Conservation (phyloP, 2,888 invertebrate species). For the Machimus atricapillus region DNA sequence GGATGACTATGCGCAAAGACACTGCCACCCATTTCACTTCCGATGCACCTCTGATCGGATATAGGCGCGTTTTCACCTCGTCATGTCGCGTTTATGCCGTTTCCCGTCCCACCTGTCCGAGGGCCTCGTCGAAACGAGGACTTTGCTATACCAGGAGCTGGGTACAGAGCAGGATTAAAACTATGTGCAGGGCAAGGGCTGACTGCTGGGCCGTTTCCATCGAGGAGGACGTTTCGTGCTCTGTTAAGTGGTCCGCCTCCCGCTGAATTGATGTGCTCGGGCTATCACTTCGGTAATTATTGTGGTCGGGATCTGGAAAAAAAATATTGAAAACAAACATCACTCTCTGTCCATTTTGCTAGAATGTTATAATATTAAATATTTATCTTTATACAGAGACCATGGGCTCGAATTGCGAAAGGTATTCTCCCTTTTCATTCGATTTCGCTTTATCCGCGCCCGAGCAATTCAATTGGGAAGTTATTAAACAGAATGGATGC, state of each 20-base stretch:
- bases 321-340: slow-evolving; percentile 3
- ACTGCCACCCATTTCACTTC: not conserved
- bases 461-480: not conserved
- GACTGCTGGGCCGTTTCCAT: not conserved
- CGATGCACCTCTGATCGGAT: not conserved
- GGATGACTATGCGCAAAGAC: not conserved
- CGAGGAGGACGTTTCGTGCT: slow-evolving; percentile 35
- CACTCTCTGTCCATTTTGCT: not conserved
- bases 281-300: slow-evolving; percentile 57
- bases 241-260: slow-evolving; percentile 46
- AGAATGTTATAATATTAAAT: not conserved
- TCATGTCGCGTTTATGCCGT: not conserved
- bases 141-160: slow-evolving; percentile 28
- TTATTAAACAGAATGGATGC: not conserved
- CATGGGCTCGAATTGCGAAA: not conserved
- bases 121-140: not conserved
- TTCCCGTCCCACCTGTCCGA: not conserved
- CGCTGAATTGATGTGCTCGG: slow-evolving; percentile 43
- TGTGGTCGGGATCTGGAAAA: slow-evolving; percentile 57
- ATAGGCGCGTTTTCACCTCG: not conserved
- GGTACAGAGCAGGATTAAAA: slow-evolving; percentile 12
- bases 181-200: slow-evolving; percentile 3
- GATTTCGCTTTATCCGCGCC: not conserved
- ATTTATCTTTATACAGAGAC: not conserved
- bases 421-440: not conserved